Percentiles rank a stretch among this genome's conserved stretches.
Evolutionary conservation across 2,113 vertebrate species (phyloP).

Genomic region (Cranoglanis bouderius): DNA sequence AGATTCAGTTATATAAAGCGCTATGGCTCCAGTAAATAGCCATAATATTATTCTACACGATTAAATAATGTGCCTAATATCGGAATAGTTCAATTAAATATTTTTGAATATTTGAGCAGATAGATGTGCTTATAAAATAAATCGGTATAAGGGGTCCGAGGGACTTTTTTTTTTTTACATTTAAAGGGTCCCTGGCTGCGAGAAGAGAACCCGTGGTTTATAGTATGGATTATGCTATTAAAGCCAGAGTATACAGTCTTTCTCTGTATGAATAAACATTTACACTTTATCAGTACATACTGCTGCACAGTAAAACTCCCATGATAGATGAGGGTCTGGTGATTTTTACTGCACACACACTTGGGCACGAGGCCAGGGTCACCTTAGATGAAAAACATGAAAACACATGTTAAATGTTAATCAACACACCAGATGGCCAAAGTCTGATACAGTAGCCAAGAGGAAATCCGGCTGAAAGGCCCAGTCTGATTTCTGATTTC

Average conservation of each 20-base stretch:
- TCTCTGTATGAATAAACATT: conserved; percentile 20
- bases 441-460: conserved; percentile 14
- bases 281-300: background rate
- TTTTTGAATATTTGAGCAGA: too few species aligned
- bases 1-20: too few species aligned
- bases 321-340: conserved; percentile 5
- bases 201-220: too few species aligned
- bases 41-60: too few species aligned
- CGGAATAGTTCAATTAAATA: too few species aligned
- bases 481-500: background rate
- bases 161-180: too few species aligned
- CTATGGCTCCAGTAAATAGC: too few species aligned
- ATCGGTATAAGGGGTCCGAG: too few species aligned
- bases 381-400: background rate
- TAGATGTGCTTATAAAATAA: too few species aligned
- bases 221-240: background rate
- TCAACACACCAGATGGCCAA: background rate
- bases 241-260: background rate
- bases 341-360: conserved; percentile 15
- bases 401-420: conserved; percentile 7
- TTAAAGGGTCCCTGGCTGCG: too few species aligned
- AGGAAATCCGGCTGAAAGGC: conserved; percentile 2
- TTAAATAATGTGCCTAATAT: too few species aligned
- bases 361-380: background rate
- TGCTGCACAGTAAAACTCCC: conserved; percentile 19